Conservation (phyloP, 2,797 vertebrate species). For the Hoplostethus mediterraneus region DNA sequence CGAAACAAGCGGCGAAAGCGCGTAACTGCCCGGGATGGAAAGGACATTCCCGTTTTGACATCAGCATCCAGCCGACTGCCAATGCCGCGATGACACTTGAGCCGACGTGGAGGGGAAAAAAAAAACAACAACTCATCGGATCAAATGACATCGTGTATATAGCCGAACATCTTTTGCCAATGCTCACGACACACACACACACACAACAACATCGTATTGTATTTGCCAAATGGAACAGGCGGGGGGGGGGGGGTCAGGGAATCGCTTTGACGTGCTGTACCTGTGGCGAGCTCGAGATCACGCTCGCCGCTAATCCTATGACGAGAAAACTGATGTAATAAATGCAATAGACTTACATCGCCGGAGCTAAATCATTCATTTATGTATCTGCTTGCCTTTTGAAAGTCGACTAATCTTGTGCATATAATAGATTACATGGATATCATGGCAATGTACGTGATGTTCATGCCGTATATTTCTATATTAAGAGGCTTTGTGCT, state of each 20-base stretch:
- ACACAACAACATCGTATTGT: not conserved
- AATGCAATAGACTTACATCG: slow-evolving; percentile 27
- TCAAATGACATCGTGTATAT: not conserved
- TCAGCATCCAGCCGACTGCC: too few species aligned
- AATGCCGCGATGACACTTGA: not conserved
- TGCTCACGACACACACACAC: slow-evolving; percentile 1
- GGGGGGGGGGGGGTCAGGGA: not conserved
- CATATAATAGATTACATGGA: slow-evolving; percentile 49
- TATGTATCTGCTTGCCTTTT: slow-evolving; percentile 12
- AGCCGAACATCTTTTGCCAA: not conserved
- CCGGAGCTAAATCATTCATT: slow-evolving; percentile 15
- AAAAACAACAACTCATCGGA: too few species aligned
- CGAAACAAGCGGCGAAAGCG: slow-evolving; percentile 1
- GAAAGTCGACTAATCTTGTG: slow-evolving; percentile 37
- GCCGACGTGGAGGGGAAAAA: too few species aligned
- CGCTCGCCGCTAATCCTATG: slow-evolving; percentile 41
- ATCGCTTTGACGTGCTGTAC: slow-evolving; percentile 27
- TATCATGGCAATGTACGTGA: not conserved
- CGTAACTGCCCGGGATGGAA: not conserved
- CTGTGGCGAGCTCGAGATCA: not conserved
- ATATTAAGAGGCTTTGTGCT: slow-evolving; percentile 44
- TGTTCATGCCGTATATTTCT: slow-evolving; percentile 11
- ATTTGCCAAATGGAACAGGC: slow-evolving; percentile 5
- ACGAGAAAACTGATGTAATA: slow-evolving; percentile 44
- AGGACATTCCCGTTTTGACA: not conserved